Conservation (phyloP, 2,113 vertebrate genomes). For the Drymodes brunneopygia region DNA sequence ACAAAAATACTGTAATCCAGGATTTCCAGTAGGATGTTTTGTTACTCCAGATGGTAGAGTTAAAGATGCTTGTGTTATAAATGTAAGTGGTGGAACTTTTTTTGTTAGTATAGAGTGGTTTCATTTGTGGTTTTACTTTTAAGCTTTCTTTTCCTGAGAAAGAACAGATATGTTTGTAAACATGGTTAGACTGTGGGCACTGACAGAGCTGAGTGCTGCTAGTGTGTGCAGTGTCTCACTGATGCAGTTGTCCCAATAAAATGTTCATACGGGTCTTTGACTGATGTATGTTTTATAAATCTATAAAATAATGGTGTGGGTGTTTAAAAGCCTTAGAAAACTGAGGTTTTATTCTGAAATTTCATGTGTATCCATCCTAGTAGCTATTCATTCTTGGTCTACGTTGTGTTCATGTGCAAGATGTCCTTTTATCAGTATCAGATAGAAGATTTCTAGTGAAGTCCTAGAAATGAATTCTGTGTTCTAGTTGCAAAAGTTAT, state of each 20-base stretch:
- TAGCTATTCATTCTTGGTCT: not conserved
- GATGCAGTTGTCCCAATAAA: not conserved
- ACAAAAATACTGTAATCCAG: conserved; percentile 87
- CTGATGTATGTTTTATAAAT: not conserved
- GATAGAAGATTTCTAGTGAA: not conserved
- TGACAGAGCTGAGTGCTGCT: not conserved
- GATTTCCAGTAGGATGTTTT: conserved; percentile 89
- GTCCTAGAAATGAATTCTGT: not conserved
- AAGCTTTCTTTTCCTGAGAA: not conserved
- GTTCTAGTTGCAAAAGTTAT: not conserved
- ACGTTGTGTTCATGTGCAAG: fast-evolving
- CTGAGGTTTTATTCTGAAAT: not conserved
- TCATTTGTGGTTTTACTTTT: not conserved
- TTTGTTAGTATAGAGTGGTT: not conserved
- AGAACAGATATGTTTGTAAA: not conserved
- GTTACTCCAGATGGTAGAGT: conserved; percentile 74
- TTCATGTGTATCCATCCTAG: not conserved
- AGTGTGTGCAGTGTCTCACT: not conserved
- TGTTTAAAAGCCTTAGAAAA: not conserved
- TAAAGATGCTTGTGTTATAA: conserved; percentile 87
- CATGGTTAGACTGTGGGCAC: not conserved
- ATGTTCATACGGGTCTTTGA: not conserved
- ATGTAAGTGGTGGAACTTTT: conserved; percentile 75
- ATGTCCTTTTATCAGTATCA: not conserved
- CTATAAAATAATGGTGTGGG: not conserved